Evolutionary conservation across 37 sponge, comb jelly and placozoan species (phyloP).

Genomic region (Sycon ciliatum): DNA sequence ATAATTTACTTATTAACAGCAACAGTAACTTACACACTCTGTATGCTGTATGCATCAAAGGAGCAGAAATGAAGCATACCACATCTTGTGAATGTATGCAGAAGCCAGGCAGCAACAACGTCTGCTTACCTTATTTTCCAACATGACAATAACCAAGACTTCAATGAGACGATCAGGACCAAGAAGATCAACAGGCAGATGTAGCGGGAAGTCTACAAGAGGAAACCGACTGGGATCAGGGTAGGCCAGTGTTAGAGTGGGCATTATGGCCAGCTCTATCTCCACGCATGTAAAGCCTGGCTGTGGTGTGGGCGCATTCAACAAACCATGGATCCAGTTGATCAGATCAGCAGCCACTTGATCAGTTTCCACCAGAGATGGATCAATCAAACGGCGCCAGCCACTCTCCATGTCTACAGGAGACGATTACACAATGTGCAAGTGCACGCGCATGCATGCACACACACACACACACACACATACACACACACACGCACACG

Average conservation of each 20-base stretch:
- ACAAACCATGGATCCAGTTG: constrained; percentile 47
- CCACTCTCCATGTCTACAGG: too few species aligned
- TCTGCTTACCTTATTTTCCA: constrained; percentile 72
- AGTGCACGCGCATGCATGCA: neutral
- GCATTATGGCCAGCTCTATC: constrained; percentile 59
- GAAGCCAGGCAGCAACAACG: too few species aligned
- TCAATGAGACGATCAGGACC: constrained; percentile 38
- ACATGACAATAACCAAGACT: constrained; percentile 47
- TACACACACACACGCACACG: too few species aligned
- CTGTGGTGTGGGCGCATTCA: constrained; percentile 26
- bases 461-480: too few species aligned
- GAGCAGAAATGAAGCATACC: too few species aligned
- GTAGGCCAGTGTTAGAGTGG: constrained; percentile 34
- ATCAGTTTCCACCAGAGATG: neutral
- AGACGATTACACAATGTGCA: too few species aligned
- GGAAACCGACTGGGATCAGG: constrained; percentile 49
- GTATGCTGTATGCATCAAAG: too few species aligned
- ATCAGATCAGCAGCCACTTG: constrained; percentile 25
- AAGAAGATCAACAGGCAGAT: constrained; percentile 36
- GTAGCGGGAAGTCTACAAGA: constrained; percentile 41
- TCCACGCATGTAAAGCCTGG: constrained; percentile 32
- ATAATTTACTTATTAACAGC: too few species aligned
- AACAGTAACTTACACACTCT: too few species aligned
- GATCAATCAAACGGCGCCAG: constrained; percentile 11
- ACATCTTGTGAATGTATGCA: too few species aligned